Evolutionary conservation across 2,888 invertebrate genomes (phyloP), one percentile per base, ranked within the genome.

Genomic region (Dynastes maya): DNA sequence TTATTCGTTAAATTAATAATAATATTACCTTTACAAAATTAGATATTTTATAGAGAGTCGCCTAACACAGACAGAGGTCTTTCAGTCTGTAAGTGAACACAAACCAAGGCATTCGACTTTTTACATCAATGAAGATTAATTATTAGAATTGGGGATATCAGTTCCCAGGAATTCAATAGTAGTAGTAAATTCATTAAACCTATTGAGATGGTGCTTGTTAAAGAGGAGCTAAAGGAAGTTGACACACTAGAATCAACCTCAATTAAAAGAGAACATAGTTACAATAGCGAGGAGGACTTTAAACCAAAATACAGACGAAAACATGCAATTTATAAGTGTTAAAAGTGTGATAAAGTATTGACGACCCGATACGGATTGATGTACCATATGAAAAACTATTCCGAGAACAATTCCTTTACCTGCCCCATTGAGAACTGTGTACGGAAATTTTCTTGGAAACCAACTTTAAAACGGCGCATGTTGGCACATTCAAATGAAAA

Each of bases 381-480:
- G 1, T 72, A 72, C 9, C 61, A 61, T 58, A 16, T 40, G 40
- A 72, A 37, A 22, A 16, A 55, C 3, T 58, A 72, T 22, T 8
- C 32, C 27, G 27, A 37, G 4, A 5, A 2, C 40, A 58, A 72
- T 53, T 58, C 22, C 2, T 58, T 37, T 27, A 16, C 2, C 6
- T 72, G 72, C 40, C 72, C 72, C 0, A 9, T 72, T 13, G 58
- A 72, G 11, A 40, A 45, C 11, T 72, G 72, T 22, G 37, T 45
- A 22, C 55, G 58, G 0, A 61, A 37, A 29, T 72, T 72, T 27
- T 58, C 40, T 9, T 72, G 72, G 61, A 53, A 72, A 58, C 72
- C 72, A 4, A 53, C 72, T 0, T 5, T 72, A 22, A 58, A 72
- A 58, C 72, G 72, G 22, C 72, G 45, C n/a, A 55, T 72, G 72